Evolutionary conservation across 2,888 invertebrate species (phyloP).

Genomic region (Creontiades dilutus): DNA sequence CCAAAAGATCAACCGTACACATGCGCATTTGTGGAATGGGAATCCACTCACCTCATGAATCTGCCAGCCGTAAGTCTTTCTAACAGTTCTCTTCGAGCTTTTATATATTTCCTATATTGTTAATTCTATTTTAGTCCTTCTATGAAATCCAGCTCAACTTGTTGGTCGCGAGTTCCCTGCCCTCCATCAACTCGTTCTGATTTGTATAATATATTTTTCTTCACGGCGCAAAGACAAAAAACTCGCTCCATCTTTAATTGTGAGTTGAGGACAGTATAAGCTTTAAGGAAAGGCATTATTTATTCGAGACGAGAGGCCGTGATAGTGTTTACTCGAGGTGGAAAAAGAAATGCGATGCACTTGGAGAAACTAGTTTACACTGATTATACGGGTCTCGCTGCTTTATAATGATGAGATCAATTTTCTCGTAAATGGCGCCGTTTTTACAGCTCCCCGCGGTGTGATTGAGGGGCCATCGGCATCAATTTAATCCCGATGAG

Average conservation of each 20-base stretch:
- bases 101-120: no score
- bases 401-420: conserved; percentile 42
- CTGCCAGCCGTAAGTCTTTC: no score
- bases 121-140: no score
- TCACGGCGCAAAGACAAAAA: not conserved
- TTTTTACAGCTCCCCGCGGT: conserved; percentile 11
- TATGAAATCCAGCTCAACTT: not conserved
- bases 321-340: conserved; percentile 12
- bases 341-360: conserved; percentile 11
- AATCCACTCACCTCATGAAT: no score
- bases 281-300: conserved; percentile 17
- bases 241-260: conserved; percentile 36
- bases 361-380: conserved; percentile 36
- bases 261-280: conserved; percentile 12
- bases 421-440: conserved; percentile 25
- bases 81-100: no score
- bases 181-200: not conserved
- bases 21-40: no score
- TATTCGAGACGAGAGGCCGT: not conserved
- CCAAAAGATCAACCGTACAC: no score
- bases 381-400: conserved; percentile 36
- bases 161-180: not conserved
- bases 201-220: not conserved
- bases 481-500: not conserved
- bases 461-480: conserved; percentile 15